Conservation (phyloP, 2,797 vertebrate genomes). For the Peromyscus melanophrys region DNA sequence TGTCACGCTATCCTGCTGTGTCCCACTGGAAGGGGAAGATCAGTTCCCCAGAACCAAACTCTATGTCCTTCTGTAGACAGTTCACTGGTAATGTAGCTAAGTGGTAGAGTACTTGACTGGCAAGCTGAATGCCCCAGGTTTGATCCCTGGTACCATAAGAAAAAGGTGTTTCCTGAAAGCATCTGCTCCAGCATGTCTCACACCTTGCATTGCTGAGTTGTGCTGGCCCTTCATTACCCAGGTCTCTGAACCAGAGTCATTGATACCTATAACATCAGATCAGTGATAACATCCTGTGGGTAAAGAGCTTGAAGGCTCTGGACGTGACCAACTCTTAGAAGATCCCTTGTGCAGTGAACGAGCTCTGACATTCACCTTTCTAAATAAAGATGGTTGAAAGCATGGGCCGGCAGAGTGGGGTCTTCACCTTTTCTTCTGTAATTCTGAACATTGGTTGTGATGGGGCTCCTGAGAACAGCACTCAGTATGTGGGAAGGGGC, state of each 20-base stretch:
- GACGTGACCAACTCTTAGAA: background rate
- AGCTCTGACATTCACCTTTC: background rate
- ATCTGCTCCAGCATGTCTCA: background rate
- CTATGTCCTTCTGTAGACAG: background rate
- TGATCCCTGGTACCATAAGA: background rate
- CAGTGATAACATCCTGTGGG: background rate
- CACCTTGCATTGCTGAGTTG: background rate
- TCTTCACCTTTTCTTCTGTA: background rate
- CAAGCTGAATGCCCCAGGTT: background rate
- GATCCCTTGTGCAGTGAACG: background rate
- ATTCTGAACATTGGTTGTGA: background rate
- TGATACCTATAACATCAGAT: background rate
- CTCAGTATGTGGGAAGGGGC: background rate
- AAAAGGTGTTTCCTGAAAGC: background rate
- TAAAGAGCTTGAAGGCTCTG: background rate
- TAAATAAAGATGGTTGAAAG: background rate
- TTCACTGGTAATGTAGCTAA: background rate
- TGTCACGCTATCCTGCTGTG: background rate
- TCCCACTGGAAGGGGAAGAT: background rate
- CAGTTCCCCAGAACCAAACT: background rate
- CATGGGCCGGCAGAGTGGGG: background rate
- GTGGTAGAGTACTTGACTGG: background rate
- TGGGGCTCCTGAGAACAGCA: background rate
- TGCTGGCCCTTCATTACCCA: background rate
- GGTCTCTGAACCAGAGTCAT: background rate